These are phyloP conservation scores for Uria aalge DNA, from an alignment of 2,113 vertebrate species.

Conservation along the genomic window DNA sequence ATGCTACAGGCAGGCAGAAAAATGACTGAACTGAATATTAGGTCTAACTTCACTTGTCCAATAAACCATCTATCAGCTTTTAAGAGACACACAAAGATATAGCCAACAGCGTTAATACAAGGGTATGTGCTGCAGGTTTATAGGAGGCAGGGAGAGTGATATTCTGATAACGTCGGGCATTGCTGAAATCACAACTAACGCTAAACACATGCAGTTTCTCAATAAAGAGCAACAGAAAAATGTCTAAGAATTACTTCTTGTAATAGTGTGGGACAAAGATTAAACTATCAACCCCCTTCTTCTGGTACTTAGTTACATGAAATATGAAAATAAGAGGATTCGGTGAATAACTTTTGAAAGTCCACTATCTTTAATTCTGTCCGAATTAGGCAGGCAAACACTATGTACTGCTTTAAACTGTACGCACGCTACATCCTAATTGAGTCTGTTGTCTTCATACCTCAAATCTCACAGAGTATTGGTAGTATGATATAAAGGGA, in stretches of 20 bases:
- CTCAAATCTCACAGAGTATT: neutral
- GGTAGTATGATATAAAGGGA: neutral
- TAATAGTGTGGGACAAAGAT: neutral
- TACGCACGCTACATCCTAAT: neutral
- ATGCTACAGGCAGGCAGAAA: neutral
- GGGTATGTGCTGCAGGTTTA: neutral
- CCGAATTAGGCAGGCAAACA: neutral
- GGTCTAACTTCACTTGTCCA: neutral
- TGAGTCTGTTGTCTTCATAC: neutral
- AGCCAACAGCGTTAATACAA: neutral
- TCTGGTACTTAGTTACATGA: neutral
- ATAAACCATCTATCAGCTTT: neutral
- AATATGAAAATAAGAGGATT: neutral
- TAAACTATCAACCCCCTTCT: neutral
- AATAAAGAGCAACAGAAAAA: neutral
- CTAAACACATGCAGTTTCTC: neutral
- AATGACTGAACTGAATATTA: neutral
- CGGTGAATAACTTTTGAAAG: neutral
- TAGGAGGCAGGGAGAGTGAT: neutral
- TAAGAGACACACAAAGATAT: neutral
- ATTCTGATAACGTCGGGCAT: fast-evolving
- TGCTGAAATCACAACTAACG: neutral
- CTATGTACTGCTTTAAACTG: neutral
- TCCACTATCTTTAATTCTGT: neutral
- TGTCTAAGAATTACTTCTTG: neutral